phyloP scores from a whole-genome alignment of 2,113 vertebrate species.

The Aspidoscelis tigris region DNA sequence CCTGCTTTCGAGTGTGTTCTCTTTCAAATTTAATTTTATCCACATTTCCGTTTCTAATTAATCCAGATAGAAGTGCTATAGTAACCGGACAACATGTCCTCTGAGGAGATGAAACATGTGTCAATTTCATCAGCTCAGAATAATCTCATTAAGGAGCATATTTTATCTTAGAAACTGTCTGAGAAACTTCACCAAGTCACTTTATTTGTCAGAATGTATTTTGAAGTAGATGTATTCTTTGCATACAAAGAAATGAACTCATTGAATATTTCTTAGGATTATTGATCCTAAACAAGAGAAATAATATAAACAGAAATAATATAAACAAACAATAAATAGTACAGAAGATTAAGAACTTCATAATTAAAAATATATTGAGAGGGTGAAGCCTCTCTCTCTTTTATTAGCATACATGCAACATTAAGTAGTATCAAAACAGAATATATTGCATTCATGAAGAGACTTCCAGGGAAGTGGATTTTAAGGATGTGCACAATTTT shows the following conservation, averaged over 20 bases:
- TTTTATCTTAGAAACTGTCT: slow-evolving; percentile 59
- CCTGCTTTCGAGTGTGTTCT: slow-evolving; percentile 70
- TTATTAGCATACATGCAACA: neutral
- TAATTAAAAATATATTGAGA: neutral
- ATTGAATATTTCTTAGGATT: neutral
- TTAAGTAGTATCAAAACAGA: neutral
- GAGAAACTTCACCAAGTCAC: slow-evolving; percentile 53
- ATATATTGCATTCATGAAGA: slow-evolving; percentile 16
- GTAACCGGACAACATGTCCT: slow-evolving; percentile 73
- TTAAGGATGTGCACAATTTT: too few species aligned
- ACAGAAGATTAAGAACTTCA: neutral
- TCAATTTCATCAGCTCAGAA: slow-evolving; percentile 53
- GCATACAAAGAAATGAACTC: neutral
- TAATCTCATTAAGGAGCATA: slow-evolving; percentile 63
- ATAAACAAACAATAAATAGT: neutral
- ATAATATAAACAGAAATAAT: neutral
- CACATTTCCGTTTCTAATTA: slow-evolving; percentile 79
- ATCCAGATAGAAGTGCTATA: slow-evolving; percentile 75
- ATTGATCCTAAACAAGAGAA: neutral
- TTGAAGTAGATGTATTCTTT: neutral
- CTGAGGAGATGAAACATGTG: slow-evolving; percentile 62
- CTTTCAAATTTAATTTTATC: slow-evolving; percentile 76
- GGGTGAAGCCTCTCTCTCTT: neutral
- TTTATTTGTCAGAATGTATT: slow-evolving; percentile 46
- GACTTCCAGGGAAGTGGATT: slow-evolving; percentile 26